Percentiles rank a stretch among this genome's conserved stretches.
Evolutionary conservation across 2,797 vertebrate species (phyloP).

Genomic region (Myotis pilosus): DNA sequence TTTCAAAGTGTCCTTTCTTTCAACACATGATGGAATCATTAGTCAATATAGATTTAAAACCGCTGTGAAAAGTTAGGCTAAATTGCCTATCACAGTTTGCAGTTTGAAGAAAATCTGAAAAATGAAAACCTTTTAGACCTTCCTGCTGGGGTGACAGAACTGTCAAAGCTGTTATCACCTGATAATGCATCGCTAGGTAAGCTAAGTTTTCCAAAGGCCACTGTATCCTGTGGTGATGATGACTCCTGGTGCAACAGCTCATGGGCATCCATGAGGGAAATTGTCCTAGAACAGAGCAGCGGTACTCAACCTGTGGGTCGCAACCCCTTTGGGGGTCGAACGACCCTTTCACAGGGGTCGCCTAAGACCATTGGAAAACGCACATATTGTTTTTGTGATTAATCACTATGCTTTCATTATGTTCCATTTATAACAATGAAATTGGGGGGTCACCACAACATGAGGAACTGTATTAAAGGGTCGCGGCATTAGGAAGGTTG

Average conservation of each 20-base stretch:
- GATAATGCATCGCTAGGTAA: constrained; percentile 68
- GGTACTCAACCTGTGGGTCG: too few relatives aligned
- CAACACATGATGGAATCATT: constrained; percentile 64
- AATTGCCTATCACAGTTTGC: constrained; percentile 62
- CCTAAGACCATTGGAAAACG: too few relatives aligned
- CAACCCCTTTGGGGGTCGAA: too few relatives aligned
- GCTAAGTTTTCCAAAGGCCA: constrained; percentile 64
- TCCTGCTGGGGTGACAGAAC: constrained; percentile 59
- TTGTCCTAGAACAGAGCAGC: background rate
- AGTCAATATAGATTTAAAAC: constrained; percentile 73
- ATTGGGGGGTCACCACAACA: too few relatives aligned
- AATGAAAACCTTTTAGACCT: constrained; percentile 71
- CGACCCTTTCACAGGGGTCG: too few relatives aligned
- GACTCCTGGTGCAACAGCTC: background rate
- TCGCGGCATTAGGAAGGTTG: too few relatives aligned
- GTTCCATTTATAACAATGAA: too few relatives aligned
- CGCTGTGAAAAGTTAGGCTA: constrained; percentile 77
- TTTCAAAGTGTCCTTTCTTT: constrained; percentile 63
- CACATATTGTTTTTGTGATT: too few relatives aligned
- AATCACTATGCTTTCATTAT: too few relatives aligned
- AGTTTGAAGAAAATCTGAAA: constrained; percentile 67
- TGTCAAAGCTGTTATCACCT: constrained; percentile 74
- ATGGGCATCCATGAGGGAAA: constrained; percentile 57
- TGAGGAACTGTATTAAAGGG: too few relatives aligned
- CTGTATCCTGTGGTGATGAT: constrained; percentile 74